Conservation (phyloP, 1,140 invertebrate genomes). For the Halesus radiatus region DNA sequence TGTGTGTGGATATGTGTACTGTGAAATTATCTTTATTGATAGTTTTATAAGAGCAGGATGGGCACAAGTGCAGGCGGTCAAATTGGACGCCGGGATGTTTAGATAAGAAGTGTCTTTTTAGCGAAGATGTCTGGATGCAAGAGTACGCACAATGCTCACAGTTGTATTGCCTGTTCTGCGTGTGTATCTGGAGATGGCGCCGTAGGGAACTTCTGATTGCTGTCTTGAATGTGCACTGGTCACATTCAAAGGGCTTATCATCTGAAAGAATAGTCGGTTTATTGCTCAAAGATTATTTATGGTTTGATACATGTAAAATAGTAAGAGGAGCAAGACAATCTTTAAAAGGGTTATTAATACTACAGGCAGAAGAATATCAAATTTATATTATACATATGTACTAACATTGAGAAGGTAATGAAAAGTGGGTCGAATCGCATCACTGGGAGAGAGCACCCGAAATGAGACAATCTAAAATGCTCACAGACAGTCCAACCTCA, state of each 20-base stretch:
- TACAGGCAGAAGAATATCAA: no score
- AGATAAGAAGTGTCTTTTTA: conserved; percentile 74
- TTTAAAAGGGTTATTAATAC: no score
- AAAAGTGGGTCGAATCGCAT: no score
- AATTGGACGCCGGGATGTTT: conserved; percentile 71
- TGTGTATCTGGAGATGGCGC: conserved; percentile 84
- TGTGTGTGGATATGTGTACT: conserved; percentile 64
- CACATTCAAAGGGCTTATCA: conserved; percentile 87
- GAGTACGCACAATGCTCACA: conserved; percentile 80
- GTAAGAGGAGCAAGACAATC: no score
- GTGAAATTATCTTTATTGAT: conserved; percentile 71
- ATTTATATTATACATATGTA: no score
- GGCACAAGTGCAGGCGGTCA: conserved; percentile 68
- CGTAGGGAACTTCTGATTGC: conserved; percentile 87
- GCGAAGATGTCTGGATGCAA: conserved; percentile 76
- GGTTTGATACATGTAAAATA: no score
- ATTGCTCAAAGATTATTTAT: no score
- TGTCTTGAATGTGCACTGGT: conserved; percentile 81
- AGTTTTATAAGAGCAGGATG: conserved; percentile 70
- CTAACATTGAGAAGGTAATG: no score
- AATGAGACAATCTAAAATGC: no score
- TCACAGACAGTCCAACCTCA: no score
- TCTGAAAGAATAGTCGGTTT: conserved; percentile 66
- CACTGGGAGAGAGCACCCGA: no score
- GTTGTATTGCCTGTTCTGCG: conserved; percentile 79